Evolutionary conservation across 2,888 invertebrate species (phyloP), one percentile per base, ranked within the genome.

Genomic region (Drosophila suboccidentalis): DNA sequence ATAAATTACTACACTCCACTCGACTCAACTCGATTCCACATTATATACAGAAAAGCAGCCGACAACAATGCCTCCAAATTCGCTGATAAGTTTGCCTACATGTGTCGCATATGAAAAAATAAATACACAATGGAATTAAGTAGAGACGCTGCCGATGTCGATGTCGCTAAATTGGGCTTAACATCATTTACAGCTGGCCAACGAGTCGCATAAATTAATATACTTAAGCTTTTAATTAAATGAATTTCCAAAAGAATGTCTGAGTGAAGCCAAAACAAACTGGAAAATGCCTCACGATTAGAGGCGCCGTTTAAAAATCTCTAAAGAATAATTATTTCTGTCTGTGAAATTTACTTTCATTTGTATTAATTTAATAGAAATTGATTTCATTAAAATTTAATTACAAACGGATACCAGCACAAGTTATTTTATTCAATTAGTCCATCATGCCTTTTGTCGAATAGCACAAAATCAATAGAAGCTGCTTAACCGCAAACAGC

Each of bases 211-310:
- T 80, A 84, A 84, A 80, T 84, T 80, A 75, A 72, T 78, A 75
- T 66, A 70, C 69, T 84, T 80, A 84, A 78, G 71, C 79, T 65
- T 70, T 81, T 82, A 84, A 85, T 87, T 82, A 82, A 87, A 80
- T 78, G 63, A 84, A 82, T 75, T 67, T 49, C 2, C n/a, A 49
- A 46, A 71, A 74, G 29, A 50, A 70, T 78, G 44, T 47, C 59
- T 38, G 44, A 29, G 38, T 36, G 57, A 60, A 71, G n/a, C 34
- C 38, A 29, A 41, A 38, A 8, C 6, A 47, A 55, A 39, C 38
- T 59, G 29, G 46, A 32, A 55, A 47, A 67, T 39, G 29, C 19
- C 13, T 19, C 34, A 5, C 11, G 4, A 13, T 13, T 44, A 68
- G 38, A 9, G 53, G 62, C 22, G 55, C 13, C 34, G 41, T 26